A percentile compares a stretch with the other conserved stretches of the same genome.
phyloP scores from a whole-genome alignment of 2,113 vertebrate species.

The Rhodinocichla rosea region DNA sequence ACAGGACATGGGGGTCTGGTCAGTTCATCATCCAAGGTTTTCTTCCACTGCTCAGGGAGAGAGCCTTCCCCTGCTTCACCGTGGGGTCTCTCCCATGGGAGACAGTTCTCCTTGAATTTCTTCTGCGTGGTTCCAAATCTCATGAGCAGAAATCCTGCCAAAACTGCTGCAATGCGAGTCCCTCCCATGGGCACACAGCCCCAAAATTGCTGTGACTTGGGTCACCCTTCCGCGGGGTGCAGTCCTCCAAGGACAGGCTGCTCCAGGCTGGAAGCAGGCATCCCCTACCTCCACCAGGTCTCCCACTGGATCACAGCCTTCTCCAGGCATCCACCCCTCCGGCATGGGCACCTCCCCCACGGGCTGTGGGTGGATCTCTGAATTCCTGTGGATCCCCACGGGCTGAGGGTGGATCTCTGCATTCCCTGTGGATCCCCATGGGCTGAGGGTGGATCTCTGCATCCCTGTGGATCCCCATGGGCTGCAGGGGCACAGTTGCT shows the following conservation, averaged over 20 bases:
- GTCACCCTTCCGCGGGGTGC: neutral
- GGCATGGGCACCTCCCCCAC: neutral
- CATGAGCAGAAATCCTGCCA: neutral
- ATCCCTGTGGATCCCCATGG: neutral
- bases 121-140: neutral
- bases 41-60: neutral
- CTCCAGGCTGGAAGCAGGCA: neutral
- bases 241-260: neutral
- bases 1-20: neutral
- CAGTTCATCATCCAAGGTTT: neutral
- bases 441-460: neutral
- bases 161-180: neutral
- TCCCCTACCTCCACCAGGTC: neutral
- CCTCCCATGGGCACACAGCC: neutral
- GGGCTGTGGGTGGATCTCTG: neutral
- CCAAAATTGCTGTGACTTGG: accelerated
- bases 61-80: neutral
- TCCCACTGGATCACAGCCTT: neutral
- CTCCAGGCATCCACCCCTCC: neutral
- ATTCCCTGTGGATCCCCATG: neutral
- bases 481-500: neutral
- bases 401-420: no score
- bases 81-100: neutral
- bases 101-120: neutral
- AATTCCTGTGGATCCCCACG: neutral